phyloP scores from a whole-genome alignment of 2,113 vertebrate genomes.

The Hyla sarda region DNA sequence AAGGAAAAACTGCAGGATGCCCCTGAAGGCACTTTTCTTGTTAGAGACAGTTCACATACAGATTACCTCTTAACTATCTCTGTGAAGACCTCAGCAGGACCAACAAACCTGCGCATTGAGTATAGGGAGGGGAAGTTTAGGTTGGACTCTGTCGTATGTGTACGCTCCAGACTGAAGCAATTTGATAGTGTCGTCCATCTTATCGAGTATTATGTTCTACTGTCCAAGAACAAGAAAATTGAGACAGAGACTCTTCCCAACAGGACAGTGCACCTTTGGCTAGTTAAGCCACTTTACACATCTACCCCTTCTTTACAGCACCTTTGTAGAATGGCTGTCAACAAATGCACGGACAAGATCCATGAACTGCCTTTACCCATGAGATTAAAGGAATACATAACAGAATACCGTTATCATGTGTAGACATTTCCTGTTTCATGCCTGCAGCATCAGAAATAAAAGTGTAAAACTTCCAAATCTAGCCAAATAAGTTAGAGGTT shows the following conservation, averaged over 20 bases:
- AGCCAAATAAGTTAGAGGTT: constrained; percentile 63
- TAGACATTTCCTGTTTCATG: constrained; percentile 69
- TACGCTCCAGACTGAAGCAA: constrained; percentile 90
- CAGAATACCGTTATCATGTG: constrained; percentile 90
- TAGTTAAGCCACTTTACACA: constrained; percentile 88
- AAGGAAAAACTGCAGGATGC: constrained; percentile 90
- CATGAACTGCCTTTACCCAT: constrained; percentile 89
- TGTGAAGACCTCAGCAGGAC: constrained; percentile 91
- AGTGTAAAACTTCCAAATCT: constrained; percentile 61
- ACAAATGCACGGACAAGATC: constrained; percentile 81
- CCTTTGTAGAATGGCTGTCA: constrained; percentile 88
- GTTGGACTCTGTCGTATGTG: constrained; percentile 93
- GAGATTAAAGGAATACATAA: constrained; percentile 91
- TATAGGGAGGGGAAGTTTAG: constrained; percentile 93
- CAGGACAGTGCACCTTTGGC: constrained; percentile 90
- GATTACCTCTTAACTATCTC: constrained; percentile 96
- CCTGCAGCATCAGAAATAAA: constrained; percentile 32
- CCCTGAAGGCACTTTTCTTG: constrained; percentile 90
- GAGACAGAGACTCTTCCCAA: constrained; percentile 76
- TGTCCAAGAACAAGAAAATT: constrained; percentile 80
- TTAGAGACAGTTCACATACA: constrained; percentile 92
- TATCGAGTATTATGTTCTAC: constrained; percentile 92
- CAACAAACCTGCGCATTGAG: constrained; percentile 94
- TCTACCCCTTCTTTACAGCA: constrained; percentile 87
- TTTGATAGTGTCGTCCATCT: constrained; percentile 95